Base-by-base conservation (phyloP, 53 echinoderm and acorn worm species). In the Patiria pectinifera region DNA sequence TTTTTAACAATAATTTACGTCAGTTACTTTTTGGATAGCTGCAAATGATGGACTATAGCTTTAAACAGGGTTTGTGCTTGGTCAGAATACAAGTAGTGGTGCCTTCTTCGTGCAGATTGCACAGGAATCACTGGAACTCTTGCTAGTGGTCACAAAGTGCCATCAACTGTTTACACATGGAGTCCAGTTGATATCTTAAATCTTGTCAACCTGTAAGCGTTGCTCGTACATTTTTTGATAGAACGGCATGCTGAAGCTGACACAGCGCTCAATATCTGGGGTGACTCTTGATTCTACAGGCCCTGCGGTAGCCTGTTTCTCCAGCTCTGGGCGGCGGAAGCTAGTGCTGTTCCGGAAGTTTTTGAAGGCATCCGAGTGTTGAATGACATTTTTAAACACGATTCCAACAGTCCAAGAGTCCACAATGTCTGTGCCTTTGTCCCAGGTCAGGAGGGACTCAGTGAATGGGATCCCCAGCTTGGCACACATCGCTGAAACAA, bases 361-460 rank as follows among this genome's bases (percentile, higher is more conserved):
- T 46, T 62, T 62, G 62, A 22, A 89, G 23, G 62, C 1, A 3
- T 43, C 45, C 0, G 66, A 3, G 43, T 89, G 21, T 21, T 59
- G 62, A 46, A 89, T 80, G 44, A 89, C 15, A n/a, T 3, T 7
- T 60, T 89, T 89, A 3, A 89, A 19, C 10, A 4, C 0, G 2
- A 5, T 46, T 45, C 80, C 80, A 15, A 89, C 4, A 16, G 89
- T 89, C 89, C 89, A 89, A 11, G 63, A n/a, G 11, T 89, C 89
- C 21, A 79, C 79, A 0, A 79, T 13, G 45, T 61, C 88, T 58
- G 48, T 69, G 3, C 90, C 80, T 45, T 89, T 89, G 18, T 78
- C 59, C 80, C 89, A 89, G 8, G 89, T 62, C 79, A 89, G 48
- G 45, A 89, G 89, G 3, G 89, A 79, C 14, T 89, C 89, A 47